Conservation (phyloP, 2,113 vertebrate species). For the Actinemys pallida region DNA sequence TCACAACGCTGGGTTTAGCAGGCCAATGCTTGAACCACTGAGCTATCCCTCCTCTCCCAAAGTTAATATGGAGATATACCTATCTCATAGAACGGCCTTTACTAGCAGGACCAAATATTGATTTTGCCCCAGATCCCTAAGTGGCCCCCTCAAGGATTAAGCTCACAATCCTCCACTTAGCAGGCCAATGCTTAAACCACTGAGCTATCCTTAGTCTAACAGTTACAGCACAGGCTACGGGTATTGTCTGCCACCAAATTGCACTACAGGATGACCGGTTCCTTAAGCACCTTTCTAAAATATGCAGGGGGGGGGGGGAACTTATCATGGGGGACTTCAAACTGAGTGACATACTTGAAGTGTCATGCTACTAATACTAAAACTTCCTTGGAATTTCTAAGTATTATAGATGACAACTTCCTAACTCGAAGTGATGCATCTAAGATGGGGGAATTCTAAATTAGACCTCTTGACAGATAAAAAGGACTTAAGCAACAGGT, state of each 20-base stretch:
- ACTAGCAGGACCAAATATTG: too few relatives aligned
- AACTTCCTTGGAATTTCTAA: neutral
- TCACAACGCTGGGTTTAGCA: too few relatives aligned
- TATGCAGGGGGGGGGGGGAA: neutral
- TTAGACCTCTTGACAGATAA: neutral
- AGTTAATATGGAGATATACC: too few relatives aligned
- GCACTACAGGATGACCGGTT: neutral
- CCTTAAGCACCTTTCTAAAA: neutral
- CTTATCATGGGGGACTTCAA: neutral
- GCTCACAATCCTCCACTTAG: too few relatives aligned
- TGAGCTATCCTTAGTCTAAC: neutral
- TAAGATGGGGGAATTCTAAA: slow-evolving; percentile 18
- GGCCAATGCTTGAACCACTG: too few relatives aligned
- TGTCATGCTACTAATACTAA: slow-evolving; percentile 2
- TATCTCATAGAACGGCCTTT: too few relatives aligned
- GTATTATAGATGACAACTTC: neutral
- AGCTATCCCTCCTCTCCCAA: too few relatives aligned
- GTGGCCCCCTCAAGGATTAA: too few relatives aligned
- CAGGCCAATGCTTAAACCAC: too few relatives aligned
- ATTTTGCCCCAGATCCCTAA: too few relatives aligned
- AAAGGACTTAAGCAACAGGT: neutral
- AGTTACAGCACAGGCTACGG: slow-evolving; percentile 15
- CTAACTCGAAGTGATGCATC: neutral
- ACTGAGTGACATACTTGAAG: neutral
- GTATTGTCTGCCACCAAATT: neutral